Evolutionary conservation across 2,888 invertebrate genomes (phyloP).

Genomic region (Formica aserva): DNA sequence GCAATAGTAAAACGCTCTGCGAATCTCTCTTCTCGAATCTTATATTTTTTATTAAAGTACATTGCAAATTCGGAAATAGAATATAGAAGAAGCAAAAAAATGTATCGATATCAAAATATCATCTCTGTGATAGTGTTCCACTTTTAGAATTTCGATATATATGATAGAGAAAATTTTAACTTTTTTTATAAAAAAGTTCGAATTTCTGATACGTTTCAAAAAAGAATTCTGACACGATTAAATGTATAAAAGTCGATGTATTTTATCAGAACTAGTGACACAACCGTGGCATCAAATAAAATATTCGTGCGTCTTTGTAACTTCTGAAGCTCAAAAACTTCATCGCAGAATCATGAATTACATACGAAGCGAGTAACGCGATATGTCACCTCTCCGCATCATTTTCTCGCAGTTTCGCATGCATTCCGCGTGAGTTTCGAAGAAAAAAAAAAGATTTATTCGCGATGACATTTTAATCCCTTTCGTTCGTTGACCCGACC

Average conservation of each 20-base stretch:
- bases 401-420: not conserved
- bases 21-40: not conserved
- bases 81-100: not conserved
- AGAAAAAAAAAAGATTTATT: not conserved
- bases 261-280: not conserved
- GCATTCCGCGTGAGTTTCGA: not conserved
- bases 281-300: not conserved
- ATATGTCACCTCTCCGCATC: not conserved
- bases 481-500: not conserved
- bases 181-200: too few relatives aligned
- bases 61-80: not conserved
- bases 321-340: not conserved
- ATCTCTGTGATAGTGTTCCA: not conserved
- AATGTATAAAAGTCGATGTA: not conserved
- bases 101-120: not conserved
- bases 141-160: not conserved
- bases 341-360: not conserved
- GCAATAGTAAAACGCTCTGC: not conserved
- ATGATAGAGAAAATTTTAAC: not conserved
- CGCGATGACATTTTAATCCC: slow-evolving; percentile 3
- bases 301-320: not conserved
- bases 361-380: not conserved
- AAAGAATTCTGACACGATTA: not conserved
- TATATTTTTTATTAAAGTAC: not conserved
- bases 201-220: not conserved